A percentile compares a stretch with the other conserved stretches of the same genome.
Conservation (phyloP, 2,113 vertebrate species). For the Anser brachyrhynchus region DNA sequence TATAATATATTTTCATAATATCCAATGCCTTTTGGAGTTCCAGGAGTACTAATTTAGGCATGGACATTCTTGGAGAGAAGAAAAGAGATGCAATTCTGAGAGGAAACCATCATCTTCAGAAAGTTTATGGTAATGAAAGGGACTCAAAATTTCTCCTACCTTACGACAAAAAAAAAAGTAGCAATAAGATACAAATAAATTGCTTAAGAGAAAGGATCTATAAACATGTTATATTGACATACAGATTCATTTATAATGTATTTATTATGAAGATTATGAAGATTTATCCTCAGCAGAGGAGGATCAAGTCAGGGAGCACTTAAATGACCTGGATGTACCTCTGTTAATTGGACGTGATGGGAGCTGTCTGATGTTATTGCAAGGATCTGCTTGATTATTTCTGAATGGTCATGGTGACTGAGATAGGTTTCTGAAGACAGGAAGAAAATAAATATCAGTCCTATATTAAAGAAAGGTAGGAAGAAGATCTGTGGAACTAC, state of each 20-base stretch:
- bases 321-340: rapidly evolving
- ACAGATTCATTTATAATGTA: not conserved
- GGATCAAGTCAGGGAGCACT: not conserved
- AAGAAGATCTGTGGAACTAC: not conserved
- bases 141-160: not conserved
- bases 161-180: not conserved
- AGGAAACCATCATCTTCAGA: not conserved
- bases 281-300: not conserved
- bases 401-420: not conserved
- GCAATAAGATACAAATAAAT: not conserved
- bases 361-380: not conserved
- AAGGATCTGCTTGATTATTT: not conserved
- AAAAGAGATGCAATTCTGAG: not conserved
- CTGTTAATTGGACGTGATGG: not conserved
- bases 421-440: not conserved
- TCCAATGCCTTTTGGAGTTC: not conserved
- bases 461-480: not conserved
- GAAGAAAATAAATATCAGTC: not conserved
- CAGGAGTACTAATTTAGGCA: not conserved
- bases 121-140: not conserved
- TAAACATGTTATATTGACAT: not conserved
- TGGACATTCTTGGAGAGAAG: not conserved
- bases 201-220: not conserved
- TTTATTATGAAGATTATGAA: not conserved
- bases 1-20: not conserved